Evolutionary conservation across 2,113 vertebrate species (phyloP), one percentile per base, ranked within the genome.

Genomic region (Tupaia chinensis): DNA sequence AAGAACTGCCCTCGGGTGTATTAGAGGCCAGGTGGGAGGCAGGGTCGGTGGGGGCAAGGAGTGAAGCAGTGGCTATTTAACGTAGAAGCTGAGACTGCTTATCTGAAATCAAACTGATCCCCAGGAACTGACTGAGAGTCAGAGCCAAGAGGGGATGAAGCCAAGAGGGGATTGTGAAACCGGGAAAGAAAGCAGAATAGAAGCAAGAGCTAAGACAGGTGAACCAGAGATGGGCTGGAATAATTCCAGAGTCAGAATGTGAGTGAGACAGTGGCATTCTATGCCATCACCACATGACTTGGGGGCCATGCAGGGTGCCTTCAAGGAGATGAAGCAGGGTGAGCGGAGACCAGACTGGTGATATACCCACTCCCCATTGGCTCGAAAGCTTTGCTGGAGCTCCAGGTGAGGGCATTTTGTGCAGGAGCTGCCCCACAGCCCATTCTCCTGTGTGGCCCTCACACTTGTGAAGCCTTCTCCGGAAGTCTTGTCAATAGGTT

Each of bases 341-440:
- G 19, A 19, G 22, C 15, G 0, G 34, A 44, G 60, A 69, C 22
- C 16, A 2, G 23, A 16, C 70, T 70, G 54, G 65, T 2, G 0
- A 7, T 4, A 1, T 1, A 19, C 66, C 54, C 13, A 1, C 20
- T 34, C 17, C 20, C 7, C 0, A 10, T 20, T 5, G 1, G 19
- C 16, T 60, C n/a, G 4, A 2, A 16, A 29, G 65, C 20, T 23
- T 68, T 56, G 14, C 81, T 20, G 56, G 56, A 58, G 32, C 56
- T 61, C 12, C 8, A 11, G 20, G 69, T n/a, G 76, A 90, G 74
- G 66, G 70, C 32, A 5, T 20, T 66, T 58, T 34, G 32, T 27
- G n/a, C 17, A 66, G 70, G 58, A 82, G 17, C 82, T 68, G 17
- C 63, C 54, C 44, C 1, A 8, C 34, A 76, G 44, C 65, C 95